Evolutionary conservation across 2,888 invertebrate species (phyloP).

Genomic region (Trachelus troglodyta): DNA sequence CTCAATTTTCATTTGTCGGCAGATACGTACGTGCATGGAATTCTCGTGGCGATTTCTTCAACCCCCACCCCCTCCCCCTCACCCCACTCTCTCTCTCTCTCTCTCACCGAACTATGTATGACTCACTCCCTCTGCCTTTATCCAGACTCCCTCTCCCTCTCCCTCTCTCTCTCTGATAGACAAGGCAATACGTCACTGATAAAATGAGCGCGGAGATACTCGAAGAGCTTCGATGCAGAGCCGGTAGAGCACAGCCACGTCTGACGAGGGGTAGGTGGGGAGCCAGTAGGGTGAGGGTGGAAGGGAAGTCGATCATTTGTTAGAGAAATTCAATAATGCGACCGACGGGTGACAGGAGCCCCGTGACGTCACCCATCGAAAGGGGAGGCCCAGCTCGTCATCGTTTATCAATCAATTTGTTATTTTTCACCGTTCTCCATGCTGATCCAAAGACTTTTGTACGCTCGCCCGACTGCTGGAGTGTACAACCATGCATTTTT

Average conservation of each 20-base stretch:
- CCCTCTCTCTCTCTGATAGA: background rate
- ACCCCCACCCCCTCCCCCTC: too few species aligned
- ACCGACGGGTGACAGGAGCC: slow-evolving; percentile 45
- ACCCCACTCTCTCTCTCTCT: too few species aligned
- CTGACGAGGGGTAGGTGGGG: background rate
- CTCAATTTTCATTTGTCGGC: slow-evolving; percentile 48
- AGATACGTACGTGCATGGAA: slow-evolving; percentile 47
- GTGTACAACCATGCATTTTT: background rate
- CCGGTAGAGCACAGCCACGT: slow-evolving; percentile 5
- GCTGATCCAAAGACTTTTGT: slow-evolving; percentile 9
- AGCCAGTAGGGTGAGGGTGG: background rate
- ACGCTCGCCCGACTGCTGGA: background rate
- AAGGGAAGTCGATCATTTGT: slow-evolving; percentile 49
- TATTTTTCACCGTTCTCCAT: slow-evolving; percentile 37
- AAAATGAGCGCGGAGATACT: slow-evolving; percentile 7
- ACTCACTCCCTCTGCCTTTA: too few species aligned
- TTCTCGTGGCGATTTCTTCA: slow-evolving; percentile 12
- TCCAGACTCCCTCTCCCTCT: too few species aligned
- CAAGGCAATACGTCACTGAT: slow-evolving; percentile 4
- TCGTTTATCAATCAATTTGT: slow-evolving; percentile 49
- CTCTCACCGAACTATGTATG: too few species aligned
- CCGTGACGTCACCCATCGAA: slow-evolving; percentile 34
- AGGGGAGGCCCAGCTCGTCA: slow-evolving; percentile 37
- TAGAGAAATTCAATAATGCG: slow-evolving; percentile 56
- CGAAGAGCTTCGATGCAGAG: background rate